phyloP scores from a whole-genome alignment of 2,888 invertebrate genomes.

The Argyra leucocephala region DNA sequence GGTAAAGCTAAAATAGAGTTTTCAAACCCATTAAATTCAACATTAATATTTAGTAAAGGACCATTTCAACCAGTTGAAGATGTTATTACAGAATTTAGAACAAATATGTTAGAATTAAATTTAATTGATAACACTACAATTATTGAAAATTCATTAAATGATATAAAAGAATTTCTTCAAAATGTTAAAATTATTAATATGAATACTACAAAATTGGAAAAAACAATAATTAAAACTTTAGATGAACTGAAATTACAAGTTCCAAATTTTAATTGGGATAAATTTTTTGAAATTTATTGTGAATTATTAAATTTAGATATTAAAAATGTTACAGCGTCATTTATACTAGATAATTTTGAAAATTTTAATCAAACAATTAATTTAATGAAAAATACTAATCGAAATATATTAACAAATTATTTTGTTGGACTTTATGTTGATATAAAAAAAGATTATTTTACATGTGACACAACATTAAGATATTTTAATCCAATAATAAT shows the following conservation, averaged over 20 bases:
- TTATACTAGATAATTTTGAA: neutral
- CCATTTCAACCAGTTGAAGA: neutral
- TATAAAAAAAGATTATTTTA: neutral
- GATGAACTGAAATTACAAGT: neutral
- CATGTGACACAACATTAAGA: neutral
- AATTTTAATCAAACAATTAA: conserved; percentile 2
- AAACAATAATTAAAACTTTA: neutral
- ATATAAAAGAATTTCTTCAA: neutral
- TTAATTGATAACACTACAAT: neutral
- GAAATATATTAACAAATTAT: neutral
- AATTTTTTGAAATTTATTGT: neutral
- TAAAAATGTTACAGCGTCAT: neutral
- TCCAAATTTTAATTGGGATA: neutral
- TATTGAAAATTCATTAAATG: neutral
- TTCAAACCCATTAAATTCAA: neutral
- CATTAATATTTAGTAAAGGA: neutral
- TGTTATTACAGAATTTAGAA: neutral
- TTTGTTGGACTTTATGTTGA: neutral
- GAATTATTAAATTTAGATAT: neutral
- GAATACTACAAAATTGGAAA: neutral
- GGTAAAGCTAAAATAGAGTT: neutral
- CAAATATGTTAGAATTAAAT: neutral
- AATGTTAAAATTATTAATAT: neutral
- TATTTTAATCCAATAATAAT: neutral
- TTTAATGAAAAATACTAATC: neutral